Evolutionary conservation across 2,888 invertebrate species (phyloP).

Genomic region (Agriopis aurantiaria): DNA sequence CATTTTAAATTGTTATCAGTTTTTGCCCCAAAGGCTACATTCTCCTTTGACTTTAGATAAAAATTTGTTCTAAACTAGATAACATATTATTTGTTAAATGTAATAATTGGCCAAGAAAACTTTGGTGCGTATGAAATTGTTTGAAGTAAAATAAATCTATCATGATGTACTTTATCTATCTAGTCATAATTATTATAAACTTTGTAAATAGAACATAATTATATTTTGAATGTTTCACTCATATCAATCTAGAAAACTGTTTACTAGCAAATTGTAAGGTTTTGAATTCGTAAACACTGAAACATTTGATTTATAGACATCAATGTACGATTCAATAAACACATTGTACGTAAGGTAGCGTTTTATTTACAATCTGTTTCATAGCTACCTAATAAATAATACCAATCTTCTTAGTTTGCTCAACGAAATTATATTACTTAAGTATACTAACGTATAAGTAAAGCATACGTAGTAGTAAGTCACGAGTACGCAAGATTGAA

Average conservation of each 20-base stretch:
- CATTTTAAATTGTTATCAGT: background rate
- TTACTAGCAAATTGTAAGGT: conserved; percentile 80
- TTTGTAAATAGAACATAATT: conserved; percentile 77
- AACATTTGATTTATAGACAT: conserved; percentile 79
- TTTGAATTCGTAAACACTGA: conserved; percentile 75
- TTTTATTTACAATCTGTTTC: conserved; percentile 35
- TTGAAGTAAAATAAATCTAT: conserved; percentile 59
- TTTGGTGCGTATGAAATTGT: conserved; percentile 65
- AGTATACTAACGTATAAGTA: too few relatives aligned
- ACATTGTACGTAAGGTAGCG: conserved; percentile 67
- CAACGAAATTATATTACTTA: too few relatives aligned
- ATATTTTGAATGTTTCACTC: conserved; percentile 84
- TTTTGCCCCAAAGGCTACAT: background rate
- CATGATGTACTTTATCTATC: conserved; percentile 60
- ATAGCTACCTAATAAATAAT: background rate
- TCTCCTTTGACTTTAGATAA: background rate
- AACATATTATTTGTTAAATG: conserved; percentile 43
- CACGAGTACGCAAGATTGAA: too few relatives aligned
- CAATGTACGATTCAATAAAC: conserved; percentile 84
- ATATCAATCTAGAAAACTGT: conserved; percentile 83
- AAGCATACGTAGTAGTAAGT: too few relatives aligned
- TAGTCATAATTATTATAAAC: conserved; percentile 68
- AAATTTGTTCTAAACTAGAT: conserved; percentile 4
- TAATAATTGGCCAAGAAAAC: conserved; percentile 66
- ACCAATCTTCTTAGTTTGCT: too few relatives aligned